Conservation (phyloP, 2,888 invertebrate species). For the Rapana venosa region DNA sequence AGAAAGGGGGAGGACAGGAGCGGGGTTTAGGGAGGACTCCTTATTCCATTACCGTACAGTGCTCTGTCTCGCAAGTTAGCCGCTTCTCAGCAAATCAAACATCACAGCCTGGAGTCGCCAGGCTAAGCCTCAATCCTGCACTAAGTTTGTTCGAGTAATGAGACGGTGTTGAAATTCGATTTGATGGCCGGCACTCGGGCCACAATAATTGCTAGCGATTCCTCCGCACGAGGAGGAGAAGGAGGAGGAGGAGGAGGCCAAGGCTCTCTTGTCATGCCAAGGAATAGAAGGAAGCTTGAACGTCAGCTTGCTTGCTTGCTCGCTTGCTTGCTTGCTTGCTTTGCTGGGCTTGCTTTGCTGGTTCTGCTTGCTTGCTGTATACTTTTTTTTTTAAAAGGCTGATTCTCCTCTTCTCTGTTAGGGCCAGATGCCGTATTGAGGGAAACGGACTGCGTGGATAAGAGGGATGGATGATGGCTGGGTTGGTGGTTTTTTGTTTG, state of each 20-base stretch:
- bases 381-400: too few relatives aligned
- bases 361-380: too few relatives aligned
- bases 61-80: constrained; percentile 27
- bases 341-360: too few relatives aligned
- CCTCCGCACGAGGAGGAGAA: constrained; percentile 23
- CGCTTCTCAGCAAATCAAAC: constrained; percentile 42
- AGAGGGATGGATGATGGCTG: too few relatives aligned
- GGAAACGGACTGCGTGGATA: not conserved
- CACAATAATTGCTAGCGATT: constrained; percentile 45
- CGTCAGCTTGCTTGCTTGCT: too few relatives aligned
- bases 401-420: too few relatives aligned
- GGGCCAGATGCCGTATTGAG: not conserved
- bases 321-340: too few relatives aligned
- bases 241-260: too few relatives aligned
- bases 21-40: constrained; percentile 4
- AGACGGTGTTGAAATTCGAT: constrained; percentile 44
- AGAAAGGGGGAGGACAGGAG: not conserved
- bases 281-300: too few relatives aligned
- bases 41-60: constrained; percentile 36
- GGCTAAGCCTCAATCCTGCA: constrained; percentile 41
- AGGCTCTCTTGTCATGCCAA: too few relatives aligned
- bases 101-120: constrained; percentile 27
- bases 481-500: too few relatives aligned
- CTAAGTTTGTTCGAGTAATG: constrained; percentile 47
- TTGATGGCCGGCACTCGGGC: constrained; percentile 38